These are phyloP conservation scores for Erethizon dorsatum DNA, from an alignment of 2,797 vertebrate species.

Conservation along the genomic window DNA sequence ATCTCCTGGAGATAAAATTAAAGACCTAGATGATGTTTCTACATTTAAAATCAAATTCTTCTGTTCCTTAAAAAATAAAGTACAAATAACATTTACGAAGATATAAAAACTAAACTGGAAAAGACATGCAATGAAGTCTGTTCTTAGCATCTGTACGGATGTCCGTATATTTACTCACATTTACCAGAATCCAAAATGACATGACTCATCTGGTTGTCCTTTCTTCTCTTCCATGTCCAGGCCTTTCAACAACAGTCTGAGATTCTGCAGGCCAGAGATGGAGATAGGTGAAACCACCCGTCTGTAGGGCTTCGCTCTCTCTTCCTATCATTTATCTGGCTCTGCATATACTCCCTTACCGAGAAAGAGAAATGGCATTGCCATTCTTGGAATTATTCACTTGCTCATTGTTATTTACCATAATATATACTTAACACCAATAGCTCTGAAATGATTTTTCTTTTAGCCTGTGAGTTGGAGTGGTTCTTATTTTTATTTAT, in stretches of 20 bases:
- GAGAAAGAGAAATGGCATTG: neutral
- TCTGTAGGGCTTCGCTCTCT: neutral
- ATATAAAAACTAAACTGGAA: neutral
- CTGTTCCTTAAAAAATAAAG: neutral
- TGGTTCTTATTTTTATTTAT: neutral
- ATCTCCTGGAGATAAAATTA: conserved; percentile 2
- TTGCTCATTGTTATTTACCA: neutral
- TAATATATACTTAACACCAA: neutral
- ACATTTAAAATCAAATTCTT: conserved; percentile 17
- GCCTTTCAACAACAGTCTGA: neutral
- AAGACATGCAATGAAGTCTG: neutral
- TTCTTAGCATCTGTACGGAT: neutral
- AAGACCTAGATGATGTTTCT: neutral
- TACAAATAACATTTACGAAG: neutral
- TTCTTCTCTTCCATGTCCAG: neutral
- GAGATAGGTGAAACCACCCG: neutral
- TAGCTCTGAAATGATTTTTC: conserved; percentile 11
- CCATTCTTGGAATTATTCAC: neutral
- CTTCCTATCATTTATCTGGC: conserved; percentile 23
- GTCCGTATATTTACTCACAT: neutral
- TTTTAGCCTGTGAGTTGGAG: neutral
- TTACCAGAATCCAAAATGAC: conserved; percentile 30
- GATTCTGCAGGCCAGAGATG: neutral
- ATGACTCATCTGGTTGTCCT: neutral
- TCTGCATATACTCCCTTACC: neutral